These are phyloP conservation scores for Bellardia bayeri DNA, from an alignment of 2,888 invertebrate species.

Conservation along the genomic window DNA sequence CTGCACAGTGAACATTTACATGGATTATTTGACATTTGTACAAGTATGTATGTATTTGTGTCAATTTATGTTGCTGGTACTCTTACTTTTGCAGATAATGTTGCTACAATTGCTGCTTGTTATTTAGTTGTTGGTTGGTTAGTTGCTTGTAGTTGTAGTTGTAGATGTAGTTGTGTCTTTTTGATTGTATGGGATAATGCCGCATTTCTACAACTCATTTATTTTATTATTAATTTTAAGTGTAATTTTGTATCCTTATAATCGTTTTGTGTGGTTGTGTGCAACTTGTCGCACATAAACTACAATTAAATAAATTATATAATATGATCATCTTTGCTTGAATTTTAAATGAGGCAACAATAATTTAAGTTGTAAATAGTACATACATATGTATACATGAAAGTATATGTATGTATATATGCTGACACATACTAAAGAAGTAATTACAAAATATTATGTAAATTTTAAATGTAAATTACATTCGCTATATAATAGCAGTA, in stretches of 20 bases:
- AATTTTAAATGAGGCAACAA: constrained; percentile 39
- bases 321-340: constrained; percentile 35
- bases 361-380: constrained; percentile 4
- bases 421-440: background rate
- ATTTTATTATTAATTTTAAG: constrained; percentile 61
- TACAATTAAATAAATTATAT: constrained; percentile 53
- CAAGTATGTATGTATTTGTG: background rate
- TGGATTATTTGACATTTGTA: background rate
- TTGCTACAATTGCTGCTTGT: constrained; percentile 24
- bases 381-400: background rate
- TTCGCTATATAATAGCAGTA: background rate
- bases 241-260: constrained; percentile 42
- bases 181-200: constrained; percentile 11
- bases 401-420: background rate
- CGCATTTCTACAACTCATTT: constrained; percentile 47
- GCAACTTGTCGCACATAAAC: constrained; percentile 50
- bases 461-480: constrained; percentile 33
- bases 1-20: constrained; percentile 34
- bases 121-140: constrained; percentile 29
- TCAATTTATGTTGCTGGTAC: background rate
- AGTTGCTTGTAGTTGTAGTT: background rate
- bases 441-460: constrained; percentile 33
- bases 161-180: background rate
- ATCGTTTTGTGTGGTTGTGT: constrained; percentile 47
- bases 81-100: background rate